phyloP scores from a whole-genome alignment of 2,113 vertebrate genomes.

The Myotis davidii region DNA sequence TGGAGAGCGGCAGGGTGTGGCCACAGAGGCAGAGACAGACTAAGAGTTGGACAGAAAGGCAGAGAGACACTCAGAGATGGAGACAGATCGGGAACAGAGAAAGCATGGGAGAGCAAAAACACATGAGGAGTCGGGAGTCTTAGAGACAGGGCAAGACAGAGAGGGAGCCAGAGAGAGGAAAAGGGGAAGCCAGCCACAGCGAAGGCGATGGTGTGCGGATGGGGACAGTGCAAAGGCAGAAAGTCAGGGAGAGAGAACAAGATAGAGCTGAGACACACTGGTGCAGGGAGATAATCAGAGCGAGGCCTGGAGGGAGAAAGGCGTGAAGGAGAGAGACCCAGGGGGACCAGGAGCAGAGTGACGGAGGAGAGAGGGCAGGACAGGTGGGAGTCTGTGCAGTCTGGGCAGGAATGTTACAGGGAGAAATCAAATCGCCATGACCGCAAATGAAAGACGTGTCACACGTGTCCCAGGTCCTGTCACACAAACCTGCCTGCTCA shows the following conservation, averaged over 20 bases:
- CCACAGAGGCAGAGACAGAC: not conserved
- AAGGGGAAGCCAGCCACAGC: no score
- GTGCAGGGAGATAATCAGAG: not conserved
- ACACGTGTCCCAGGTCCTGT: not conserved
- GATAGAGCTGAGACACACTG: not conserved
- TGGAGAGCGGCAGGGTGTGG: not conserved
- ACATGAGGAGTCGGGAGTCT: not conserved
- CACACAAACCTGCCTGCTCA: not conserved
- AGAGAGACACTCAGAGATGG: not conserved
- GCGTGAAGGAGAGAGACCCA: not conserved
- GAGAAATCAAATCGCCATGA: not conserved
- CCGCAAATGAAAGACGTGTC: not conserved
- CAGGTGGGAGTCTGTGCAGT: fast-evolving
- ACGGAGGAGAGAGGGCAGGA: not conserved
- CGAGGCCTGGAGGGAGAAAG: fast-evolving
- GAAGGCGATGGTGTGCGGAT: fast-evolving
- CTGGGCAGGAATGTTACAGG: fast-evolving
- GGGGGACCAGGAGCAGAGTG: not conserved
- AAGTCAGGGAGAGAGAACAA: not conserved
- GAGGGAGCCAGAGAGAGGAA: not conserved
- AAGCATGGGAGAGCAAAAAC: not conserved
- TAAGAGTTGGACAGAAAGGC: not conserved
- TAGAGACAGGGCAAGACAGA: not conserved
- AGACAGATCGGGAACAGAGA: not conserved
- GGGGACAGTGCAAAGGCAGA: not conserved